A percentile compares a stretch with the other conserved stretches of the same genome.
These are phyloP conservation scores for Catalaphyllia jardinei DNA, from an alignment of 64 coral and sea anemone genomes.

Conservation along the genomic window DNA sequence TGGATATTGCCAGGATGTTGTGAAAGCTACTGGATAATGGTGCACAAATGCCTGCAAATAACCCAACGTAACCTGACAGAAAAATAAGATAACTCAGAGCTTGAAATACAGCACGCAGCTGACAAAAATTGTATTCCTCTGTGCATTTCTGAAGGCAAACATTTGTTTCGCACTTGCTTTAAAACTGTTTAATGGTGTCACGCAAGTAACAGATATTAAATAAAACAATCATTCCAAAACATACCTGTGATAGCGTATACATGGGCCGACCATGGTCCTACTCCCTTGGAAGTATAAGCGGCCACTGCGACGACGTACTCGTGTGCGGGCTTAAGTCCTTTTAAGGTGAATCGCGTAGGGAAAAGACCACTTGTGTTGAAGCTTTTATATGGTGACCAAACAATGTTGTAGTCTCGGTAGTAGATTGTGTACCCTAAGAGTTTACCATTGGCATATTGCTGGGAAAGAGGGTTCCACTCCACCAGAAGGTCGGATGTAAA, in stretches of 20 bases:
- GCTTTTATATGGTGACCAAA: not conserved
- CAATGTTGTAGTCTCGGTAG: not conserved
- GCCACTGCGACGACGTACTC: not conserved
- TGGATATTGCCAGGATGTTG: too few relatives aligned
- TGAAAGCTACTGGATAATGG: too few relatives aligned
- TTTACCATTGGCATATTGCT: not conserved
- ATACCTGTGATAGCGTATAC: not conserved
- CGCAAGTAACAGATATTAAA: too few relatives aligned
- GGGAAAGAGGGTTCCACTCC: not conserved
- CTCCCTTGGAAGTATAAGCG: not conserved
- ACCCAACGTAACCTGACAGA: too few relatives aligned
- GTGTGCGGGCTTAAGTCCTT: not conserved
- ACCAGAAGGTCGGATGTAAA: not conserved
- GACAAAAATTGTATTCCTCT: too few relatives aligned
- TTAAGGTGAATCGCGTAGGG: not conserved
- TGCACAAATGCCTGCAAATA: too few relatives aligned
- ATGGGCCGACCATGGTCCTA: not conserved
- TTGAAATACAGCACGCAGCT: too few relatives aligned
- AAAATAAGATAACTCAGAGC: too few relatives aligned
- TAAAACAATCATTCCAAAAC: too few relatives aligned
- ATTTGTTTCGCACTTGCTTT: too few relatives aligned
- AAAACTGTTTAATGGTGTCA: too few relatives aligned
- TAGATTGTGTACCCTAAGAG: not conserved
- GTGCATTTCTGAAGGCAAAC: too few relatives aligned
- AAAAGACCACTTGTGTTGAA: not conserved